Conservation (phyloP, 2,888 invertebrate species). For the Automeris io region DNA sequence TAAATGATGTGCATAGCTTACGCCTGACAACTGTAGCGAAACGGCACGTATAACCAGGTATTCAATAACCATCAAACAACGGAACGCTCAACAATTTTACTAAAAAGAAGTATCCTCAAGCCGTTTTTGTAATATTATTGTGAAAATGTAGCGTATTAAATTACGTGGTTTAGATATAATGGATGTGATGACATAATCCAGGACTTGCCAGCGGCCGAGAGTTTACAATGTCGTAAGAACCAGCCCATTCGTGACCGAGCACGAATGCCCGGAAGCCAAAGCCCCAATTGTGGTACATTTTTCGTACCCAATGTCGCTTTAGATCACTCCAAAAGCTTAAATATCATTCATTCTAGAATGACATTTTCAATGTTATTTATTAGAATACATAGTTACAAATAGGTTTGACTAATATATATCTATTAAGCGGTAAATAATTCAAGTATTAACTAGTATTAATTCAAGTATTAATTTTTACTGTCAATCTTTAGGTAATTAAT, state of each 20-base stretch:
- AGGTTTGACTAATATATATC: too few relatives aligned
- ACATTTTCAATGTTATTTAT: too few relatives aligned
- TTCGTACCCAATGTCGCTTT: constrained; percentile 47
- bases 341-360: too few relatives aligned
- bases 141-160: constrained; percentile 19
- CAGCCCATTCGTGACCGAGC: constrained; percentile 52
- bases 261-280: constrained; percentile 64
- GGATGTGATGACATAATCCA: constrained; percentile 44
- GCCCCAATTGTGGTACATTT: constrained; percentile 49
- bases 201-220: constrained; percentile 24
- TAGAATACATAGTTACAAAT: too few relatives aligned
- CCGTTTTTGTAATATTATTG: constrained; percentile 15
- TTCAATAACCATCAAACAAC: not conserved
- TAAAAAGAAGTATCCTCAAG: not conserved
- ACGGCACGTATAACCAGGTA: not conserved
- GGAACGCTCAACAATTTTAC: not conserved
- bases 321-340: too few relatives aligned
- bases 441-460: too few relatives aligned
- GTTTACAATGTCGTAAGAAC: constrained; percentile 37
- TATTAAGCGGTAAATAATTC: too few relatives aligned
- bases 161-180: constrained; percentile 30
- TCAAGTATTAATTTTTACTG: too few relatives aligned
- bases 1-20: too few relatives aligned
- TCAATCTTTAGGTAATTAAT: too few relatives aligned
- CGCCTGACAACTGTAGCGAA: too few relatives aligned